Conservation (phyloP, 1,140 invertebrate species). For the Palaemon carinicauda region DNA sequence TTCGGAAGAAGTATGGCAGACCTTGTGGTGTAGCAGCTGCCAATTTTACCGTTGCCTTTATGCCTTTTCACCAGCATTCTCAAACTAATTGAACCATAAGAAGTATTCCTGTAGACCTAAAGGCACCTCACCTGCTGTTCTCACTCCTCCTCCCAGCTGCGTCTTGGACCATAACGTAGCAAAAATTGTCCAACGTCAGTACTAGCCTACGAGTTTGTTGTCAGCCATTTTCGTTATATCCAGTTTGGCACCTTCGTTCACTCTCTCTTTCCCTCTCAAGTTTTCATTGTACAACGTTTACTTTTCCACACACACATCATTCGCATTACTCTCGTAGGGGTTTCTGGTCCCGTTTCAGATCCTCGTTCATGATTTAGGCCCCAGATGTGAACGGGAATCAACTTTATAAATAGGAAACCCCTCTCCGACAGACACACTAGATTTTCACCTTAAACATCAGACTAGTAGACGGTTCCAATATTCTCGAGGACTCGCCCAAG, state of each 20-base stretch:
- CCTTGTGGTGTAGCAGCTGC: too few species aligned
- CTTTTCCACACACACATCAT: slow-evolving; percentile 37
- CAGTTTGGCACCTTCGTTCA: slow-evolving; percentile 26
- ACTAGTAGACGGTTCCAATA: slow-evolving; percentile 31
- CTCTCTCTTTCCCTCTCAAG: slow-evolving; percentile 26
- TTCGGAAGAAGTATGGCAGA: too few species aligned
- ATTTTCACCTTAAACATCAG: slow-evolving; percentile 40
- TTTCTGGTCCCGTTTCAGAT: slow-evolving; percentile 14
- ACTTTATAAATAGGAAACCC: background rate
- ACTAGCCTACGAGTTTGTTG: background rate
- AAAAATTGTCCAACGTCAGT: background rate
- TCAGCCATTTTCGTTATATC: slow-evolving; percentile 47
- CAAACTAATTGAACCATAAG: background rate
- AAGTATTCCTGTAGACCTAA: background rate
- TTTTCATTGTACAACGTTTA: slow-evolving; percentile 30
- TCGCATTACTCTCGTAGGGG: slow-evolving; percentile 19
- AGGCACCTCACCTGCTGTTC: slow-evolving; percentile 36
- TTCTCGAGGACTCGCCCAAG: background rate
- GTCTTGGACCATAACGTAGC: slow-evolving; percentile 50
- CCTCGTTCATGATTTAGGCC: slow-evolving; percentile 39
- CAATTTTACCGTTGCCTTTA: too few species aligned
- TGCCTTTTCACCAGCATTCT: background rate
- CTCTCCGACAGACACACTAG: slow-evolving; percentile 1
- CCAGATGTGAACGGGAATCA: background rate
- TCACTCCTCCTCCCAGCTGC: slow-evolving; percentile 50